phyloP scores from a whole-genome alignment of 2,888 invertebrate genomes.

The Calliphora vomitoria region DNA sequence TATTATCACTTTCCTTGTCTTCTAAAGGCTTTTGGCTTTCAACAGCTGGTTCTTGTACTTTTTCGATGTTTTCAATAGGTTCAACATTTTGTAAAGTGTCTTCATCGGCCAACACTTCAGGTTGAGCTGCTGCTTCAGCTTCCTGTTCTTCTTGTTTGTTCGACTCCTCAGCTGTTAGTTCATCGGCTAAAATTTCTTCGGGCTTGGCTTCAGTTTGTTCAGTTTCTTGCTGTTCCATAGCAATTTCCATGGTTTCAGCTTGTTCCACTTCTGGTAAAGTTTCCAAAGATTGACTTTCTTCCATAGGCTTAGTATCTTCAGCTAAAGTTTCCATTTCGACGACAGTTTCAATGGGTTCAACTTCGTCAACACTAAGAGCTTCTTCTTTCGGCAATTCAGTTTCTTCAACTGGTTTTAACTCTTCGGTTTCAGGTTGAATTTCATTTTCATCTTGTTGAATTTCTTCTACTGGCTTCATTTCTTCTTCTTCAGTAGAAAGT shows the following conservation, averaged over 20 bases:
- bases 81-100: slow-evolving; percentile 38
- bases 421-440: slow-evolving; percentile 19
- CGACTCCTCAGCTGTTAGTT: background rate
- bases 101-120: slow-evolving; percentile 22
- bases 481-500: background rate
- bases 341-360: background rate
- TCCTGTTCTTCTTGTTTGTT: slow-evolving; percentile 4
- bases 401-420: background rate
- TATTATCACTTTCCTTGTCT: slow-evolving; percentile 37
- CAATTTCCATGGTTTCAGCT: slow-evolving; percentile 1
- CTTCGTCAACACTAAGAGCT: background rate
- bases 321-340: slow-evolving; percentile 13
- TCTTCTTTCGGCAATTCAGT: background rate
- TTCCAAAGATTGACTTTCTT: slow-evolving; percentile 15
- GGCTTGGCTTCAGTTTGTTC: background rate
- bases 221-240: slow-evolving; percentile 16
- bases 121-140: background rate
- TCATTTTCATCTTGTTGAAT: slow-evolving; percentile 1
- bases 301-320: slow-evolving; percentile 26
- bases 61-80: slow-evolving; percentile 11
- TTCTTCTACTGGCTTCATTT: slow-evolving; percentile 23
- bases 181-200: slow-evolving; percentile 9
- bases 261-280: background rate
- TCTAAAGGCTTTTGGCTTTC: slow-evolving; percentile 41
- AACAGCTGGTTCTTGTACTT: background rate